Conservation (phyloP, 2,888 invertebrate genomes). For the Microctonus hyperodae region DNA sequence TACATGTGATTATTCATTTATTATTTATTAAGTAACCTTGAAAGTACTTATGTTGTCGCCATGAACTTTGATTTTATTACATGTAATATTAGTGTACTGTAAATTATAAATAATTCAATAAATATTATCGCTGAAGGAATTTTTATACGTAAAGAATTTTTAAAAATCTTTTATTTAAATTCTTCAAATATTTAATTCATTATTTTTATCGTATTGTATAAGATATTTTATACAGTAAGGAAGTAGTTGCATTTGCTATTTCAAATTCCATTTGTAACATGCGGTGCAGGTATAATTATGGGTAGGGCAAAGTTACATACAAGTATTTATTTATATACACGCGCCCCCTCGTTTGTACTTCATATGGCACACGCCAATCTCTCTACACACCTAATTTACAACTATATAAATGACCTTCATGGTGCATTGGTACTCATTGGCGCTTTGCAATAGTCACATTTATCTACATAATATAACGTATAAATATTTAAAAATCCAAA, state of each 20-base stretch:
- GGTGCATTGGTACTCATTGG: conserved; percentile 1
- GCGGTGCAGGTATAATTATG: not conserved
- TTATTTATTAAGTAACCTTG: not conserved
- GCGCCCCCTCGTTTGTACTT: not conserved
- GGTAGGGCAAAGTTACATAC: no score
- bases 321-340: not conserved
- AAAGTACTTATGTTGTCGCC: not conserved
- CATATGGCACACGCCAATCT: not conserved
- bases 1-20: no score
- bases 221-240: no score
- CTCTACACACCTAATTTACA: not conserved
- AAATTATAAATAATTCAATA: not conserved
- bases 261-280: not conserved
- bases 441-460: not conserved
- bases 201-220: no score
- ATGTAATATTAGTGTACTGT: not conserved
- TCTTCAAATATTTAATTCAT: no score
- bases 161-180: no score
- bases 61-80: not conserved
- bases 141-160: not conserved
- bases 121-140: not conserved
- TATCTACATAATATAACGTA: not conserved
- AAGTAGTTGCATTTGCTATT: not conserved
- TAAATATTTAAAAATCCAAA: not conserved
- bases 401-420: conserved; percentile 4